These are phyloP conservation scores for Gallinago nigripennis DNA, from an alignment of 2,797 vertebrate species.

Conservation along the genomic window DNA sequence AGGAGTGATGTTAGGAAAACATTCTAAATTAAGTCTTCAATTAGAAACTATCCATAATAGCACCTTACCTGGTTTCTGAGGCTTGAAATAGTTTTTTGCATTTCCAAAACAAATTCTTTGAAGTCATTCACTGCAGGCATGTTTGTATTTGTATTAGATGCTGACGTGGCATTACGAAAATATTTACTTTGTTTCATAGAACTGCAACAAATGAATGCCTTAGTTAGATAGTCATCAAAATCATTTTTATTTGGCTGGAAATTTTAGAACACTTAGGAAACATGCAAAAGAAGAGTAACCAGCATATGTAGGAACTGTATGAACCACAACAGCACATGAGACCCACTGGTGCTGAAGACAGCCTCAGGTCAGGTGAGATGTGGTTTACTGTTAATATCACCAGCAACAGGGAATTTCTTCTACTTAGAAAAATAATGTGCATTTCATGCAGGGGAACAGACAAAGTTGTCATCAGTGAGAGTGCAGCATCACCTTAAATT, in stretches of 20 bases:
- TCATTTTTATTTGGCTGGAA: background rate
- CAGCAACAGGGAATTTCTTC: background rate
- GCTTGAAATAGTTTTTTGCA: conserved; percentile 94
- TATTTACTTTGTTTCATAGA: conserved; percentile 50
- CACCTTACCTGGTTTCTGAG: conserved; percentile 90
- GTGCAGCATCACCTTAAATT: background rate
- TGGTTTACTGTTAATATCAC: background rate
- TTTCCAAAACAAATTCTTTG: conserved; percentile 92
- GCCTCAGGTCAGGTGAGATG: background rate
- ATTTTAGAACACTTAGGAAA: background rate
- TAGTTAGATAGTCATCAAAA: background rate
- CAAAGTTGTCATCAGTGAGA: background rate
- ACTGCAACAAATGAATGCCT: conserved; percentile 64
- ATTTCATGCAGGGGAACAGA: background rate
- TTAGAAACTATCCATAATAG: background rate
- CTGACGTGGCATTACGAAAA: conserved; percentile 76
- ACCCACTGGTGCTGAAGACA: background rate
- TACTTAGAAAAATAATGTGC: background rate
- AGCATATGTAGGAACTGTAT: background rate
- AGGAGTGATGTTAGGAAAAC: background rate
- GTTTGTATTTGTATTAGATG: conserved; percentile 67
- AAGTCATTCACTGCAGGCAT: conserved; percentile 84
- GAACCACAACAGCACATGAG: background rate
- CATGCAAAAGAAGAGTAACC: background rate
- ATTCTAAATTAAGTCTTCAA: background rate